These are phyloP conservation scores for Sphaerodactylus townsendi DNA, from an alignment of 2,113 vertebrate genomes.

Conservation along the genomic window DNA sequence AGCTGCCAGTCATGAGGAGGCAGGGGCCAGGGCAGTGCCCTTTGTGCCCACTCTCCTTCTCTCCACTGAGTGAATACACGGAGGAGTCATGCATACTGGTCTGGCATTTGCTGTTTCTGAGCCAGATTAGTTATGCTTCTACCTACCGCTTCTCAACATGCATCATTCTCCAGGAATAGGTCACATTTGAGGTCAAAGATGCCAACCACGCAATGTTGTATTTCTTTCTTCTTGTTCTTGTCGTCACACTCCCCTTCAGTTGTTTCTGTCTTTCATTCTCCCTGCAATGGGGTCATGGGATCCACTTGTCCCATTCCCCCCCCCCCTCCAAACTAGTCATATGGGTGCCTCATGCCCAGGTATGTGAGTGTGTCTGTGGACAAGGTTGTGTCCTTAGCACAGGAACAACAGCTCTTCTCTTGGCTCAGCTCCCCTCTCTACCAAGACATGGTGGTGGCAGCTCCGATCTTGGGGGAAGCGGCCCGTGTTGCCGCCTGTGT, in stretches of 20 bases:
- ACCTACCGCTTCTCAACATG: no score
- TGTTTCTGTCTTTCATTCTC: neutral
- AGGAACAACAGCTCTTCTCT: neutral
- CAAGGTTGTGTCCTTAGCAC: neutral
- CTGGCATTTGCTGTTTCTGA: neutral
- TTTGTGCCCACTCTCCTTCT: no score
- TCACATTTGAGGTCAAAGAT: neutral
- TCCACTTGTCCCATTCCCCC: neutral
- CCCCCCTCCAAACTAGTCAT: no score
- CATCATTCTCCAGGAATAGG: neutral
- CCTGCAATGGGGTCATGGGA: neutral
- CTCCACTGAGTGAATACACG: no score
- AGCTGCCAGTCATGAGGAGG: no score
- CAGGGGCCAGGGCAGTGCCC: no score
- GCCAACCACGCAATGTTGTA: neutral
- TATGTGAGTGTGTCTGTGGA: neutral
- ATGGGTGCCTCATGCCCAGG: neutral
- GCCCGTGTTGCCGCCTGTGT: conserved; percentile 15
- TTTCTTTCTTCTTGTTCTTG: neutral
- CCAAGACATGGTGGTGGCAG: conserved; percentile 6
- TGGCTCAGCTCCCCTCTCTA: neutral
- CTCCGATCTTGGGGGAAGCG: conserved; percentile 42
- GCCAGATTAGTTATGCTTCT: neutral
- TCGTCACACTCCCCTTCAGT: neutral
- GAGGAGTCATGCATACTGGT: no score